Percentiles rank a stretch among this genome's conserved stretches.
Evolutionary conservation across 2,113 vertebrate species (phyloP).

Genomic region (Pseudonaja textilis): DNA sequence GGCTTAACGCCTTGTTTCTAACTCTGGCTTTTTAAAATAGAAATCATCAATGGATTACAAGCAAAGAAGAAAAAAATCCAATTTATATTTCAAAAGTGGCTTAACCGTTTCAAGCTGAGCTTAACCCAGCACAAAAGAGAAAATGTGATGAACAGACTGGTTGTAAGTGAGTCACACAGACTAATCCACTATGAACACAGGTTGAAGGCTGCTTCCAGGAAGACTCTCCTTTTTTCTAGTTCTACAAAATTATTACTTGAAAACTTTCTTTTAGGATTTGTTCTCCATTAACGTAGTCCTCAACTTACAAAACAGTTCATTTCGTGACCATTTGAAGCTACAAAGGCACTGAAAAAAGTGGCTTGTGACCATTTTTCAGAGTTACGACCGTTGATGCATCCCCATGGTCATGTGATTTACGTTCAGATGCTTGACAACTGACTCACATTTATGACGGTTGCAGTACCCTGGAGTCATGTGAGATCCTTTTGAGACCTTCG

Average conservation of each 20-base stretch:
- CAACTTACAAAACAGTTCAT: not conserved
- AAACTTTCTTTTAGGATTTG: not conserved
- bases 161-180: not conserved
- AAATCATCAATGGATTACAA: not conserved
- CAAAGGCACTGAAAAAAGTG: not conserved
- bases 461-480: not conserved
- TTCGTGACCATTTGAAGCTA: not conserved
- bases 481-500: not conserved
- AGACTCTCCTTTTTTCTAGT: not conserved
- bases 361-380: not conserved
- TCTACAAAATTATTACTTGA: not conserved
- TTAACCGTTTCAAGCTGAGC: not conserved
- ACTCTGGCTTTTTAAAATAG: not conserved
- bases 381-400: not conserved
- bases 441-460: not conserved
- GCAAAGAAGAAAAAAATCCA: not conserved
- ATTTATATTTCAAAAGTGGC: slow-evolving; percentile 9
- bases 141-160: not conserved
- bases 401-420: not conserved
- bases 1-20: not conserved
- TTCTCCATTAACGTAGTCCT: not conserved
- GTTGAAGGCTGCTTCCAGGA: not conserved
- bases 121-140: not conserved
- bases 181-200: not conserved
- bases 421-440: not conserved